Evolutionary conservation across 2,113 vertebrate species (phyloP), one percentile per base, ranked within the genome.

Genomic region (Eublepharis macularius): DNA sequence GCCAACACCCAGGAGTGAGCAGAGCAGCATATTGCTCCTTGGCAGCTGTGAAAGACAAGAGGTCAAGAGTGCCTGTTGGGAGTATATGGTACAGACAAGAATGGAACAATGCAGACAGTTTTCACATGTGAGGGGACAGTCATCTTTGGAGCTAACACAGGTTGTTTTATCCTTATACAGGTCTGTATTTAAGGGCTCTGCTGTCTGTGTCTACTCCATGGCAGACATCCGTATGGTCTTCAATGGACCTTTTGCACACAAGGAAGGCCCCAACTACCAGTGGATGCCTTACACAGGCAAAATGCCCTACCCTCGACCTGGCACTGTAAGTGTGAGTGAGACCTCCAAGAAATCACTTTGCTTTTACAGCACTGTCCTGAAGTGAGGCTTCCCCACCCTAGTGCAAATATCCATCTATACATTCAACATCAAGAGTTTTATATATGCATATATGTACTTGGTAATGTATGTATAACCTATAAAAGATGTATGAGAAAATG

Each of bases 211-310:
- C 82, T 99, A 99, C 96, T 99, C 98, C 72, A 99, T 99, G 99
- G 97, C 98, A 0, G 99, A 99, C 93, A 98, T 99, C 69, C 98
- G 99, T 21, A 99, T 99, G 98, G 98, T 99, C 90, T 99, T 99
- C 96, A 99, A 99, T 0, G 99, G 99, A 43, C 99, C 99, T 69
- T 99, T 99, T 8, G 99, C 99, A 0, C 99, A 99, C 95, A 99
- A 99, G 90, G 98, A 99, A 81, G 98, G 99, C 19, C 99, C 98
- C 91, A 99, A 99, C 94, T 99, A 99, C 94, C 99, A 99, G 94
- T 99, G 98, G 99, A 98, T 99, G 96, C 98, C 98, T 43, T 99
- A 98, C 94, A 97, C 97, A 0, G 98, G 98, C 86, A 99, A 99
- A 95, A 99, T 99, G 94, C 99, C 99, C 12, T 99, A 99, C 85